These are phyloP conservation scores for Busseola fusca DNA, from an alignment of 2,888 invertebrate genomes.

Conservation along the genomic window DNA sequence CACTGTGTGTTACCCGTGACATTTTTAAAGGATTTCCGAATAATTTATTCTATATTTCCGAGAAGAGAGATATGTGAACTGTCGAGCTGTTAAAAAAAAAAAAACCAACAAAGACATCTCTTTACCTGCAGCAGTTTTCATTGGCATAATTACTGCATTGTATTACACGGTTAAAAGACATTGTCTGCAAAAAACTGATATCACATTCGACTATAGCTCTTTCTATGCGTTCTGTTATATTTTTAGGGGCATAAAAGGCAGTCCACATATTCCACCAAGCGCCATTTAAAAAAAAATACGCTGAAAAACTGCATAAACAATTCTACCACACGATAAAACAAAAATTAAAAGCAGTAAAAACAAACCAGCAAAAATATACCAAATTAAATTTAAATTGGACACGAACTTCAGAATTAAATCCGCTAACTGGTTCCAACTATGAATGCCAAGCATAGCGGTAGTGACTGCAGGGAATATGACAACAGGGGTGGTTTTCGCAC, in stretches of 20 bases:
- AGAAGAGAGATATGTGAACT: neutral
- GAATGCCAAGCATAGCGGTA: slow-evolving; percentile 46
- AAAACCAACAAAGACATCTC: neutral
- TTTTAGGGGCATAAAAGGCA: neutral
- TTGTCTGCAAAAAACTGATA: neutral
- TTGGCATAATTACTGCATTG: neutral
- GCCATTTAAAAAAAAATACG: neutral
- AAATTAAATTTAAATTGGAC: slow-evolving; percentile 50
- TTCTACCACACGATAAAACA: neutral
- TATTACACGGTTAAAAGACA: no score
- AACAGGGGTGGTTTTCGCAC: slow-evolving; percentile 44
- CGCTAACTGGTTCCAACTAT: slow-evolving; percentile 45
- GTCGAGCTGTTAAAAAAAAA: no score
- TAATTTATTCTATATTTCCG: neutral
- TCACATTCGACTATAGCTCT: no score
- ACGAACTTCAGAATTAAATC: slow-evolving; percentile 53
- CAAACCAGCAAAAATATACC: slow-evolving; percentile 23
- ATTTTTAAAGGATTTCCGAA: neutral
- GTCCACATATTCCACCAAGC: neutral
- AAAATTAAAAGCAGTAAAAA: slow-evolving; percentile 17
- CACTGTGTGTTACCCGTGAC: no score
- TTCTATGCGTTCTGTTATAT: no score
- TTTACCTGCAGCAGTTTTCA: neutral
- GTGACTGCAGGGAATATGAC: slow-evolving; percentile 49
- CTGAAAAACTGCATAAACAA: neutral